These are phyloP conservation scores for Drosophila auraria DNA, from an alignment of 1,140 invertebrate species.

Conservation along the genomic window DNA sequence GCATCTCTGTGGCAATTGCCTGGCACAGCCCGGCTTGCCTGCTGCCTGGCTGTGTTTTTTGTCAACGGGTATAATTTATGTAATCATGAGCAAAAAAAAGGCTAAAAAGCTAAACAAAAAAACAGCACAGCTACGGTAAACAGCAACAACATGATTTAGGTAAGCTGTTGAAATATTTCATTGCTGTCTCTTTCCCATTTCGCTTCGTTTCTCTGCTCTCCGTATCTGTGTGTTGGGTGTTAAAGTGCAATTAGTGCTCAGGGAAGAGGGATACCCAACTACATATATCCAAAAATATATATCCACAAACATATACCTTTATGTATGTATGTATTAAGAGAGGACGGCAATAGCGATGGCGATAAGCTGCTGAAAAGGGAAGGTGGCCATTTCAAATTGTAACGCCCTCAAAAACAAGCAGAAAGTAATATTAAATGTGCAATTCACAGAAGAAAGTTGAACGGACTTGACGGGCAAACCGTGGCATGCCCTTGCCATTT, in stretches of 20 bases:
- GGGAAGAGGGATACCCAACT: conserved; percentile 19
- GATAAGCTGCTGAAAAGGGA: conserved; percentile 13
- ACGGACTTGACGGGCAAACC: not conserved
- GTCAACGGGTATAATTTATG: conserved; percentile 69
- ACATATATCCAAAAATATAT: not conserved
- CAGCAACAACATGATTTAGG: conserved; percentile 58
- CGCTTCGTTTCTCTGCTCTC: conserved; percentile 26
- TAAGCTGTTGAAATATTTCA: conserved; percentile 65
- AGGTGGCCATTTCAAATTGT: conserved; percentile 4
- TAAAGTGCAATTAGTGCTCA: conserved; percentile 72
- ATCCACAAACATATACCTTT: not conserved
- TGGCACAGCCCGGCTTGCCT: conserved; percentile 8
- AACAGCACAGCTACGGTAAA: conserved; percentile 37
- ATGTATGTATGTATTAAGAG: not conserved
- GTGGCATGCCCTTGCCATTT: not conserved
- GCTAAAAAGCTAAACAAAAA: conserved; percentile 14
- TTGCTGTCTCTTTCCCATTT: conserved; percentile 40
- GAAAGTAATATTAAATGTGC: not conserved
- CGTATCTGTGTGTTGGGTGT: conserved; percentile 39
- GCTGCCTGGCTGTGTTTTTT: conserved; percentile 42
- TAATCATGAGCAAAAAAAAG: conserved; percentile 70
- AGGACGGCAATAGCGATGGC: not conserved
- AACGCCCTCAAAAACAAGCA: conserved; percentile 8
- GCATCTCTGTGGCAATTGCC: conserved; percentile 41
- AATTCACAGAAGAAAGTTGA: conserved; percentile 8